Percentiles rank a stretch among this genome's conserved stretches.
phyloP scores from a whole-genome alignment of 1,140 invertebrate genomes.

The Saccostrea cuccullata region DNA sequence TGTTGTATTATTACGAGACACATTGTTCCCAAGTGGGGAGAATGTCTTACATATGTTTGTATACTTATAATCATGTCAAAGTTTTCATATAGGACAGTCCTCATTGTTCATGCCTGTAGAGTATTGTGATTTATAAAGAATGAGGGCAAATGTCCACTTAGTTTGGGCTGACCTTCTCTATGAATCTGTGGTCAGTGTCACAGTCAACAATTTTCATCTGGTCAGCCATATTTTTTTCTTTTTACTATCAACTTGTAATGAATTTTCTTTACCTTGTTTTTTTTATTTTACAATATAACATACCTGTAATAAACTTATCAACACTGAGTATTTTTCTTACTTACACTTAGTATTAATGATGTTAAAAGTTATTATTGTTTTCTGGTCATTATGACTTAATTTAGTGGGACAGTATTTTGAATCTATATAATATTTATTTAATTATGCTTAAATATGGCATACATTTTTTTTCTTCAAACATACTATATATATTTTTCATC shows the following conservation, averaged over 20 bases:
- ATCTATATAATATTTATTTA: background rate
- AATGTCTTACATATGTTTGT: background rate
- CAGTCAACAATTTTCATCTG: too few species aligned
- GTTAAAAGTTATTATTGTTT: background rate
- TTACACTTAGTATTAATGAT: background rate
- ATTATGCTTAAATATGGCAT: background rate
- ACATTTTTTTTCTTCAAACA: background rate
- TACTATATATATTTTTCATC: background rate
- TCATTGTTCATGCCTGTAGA: background rate
- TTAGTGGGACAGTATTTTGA: background rate
- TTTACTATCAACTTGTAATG: background rate
- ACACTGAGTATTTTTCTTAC: background rate
- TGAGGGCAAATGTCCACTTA: background rate
- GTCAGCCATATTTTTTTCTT: background rate
- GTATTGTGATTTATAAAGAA: background rate
- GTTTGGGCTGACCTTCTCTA: background rate
- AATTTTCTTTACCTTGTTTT: background rate
- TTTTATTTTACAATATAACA: background rate
- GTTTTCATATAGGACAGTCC: background rate
- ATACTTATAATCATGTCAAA: background rate
- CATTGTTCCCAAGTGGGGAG: background rate
- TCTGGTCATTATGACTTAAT: background rate
- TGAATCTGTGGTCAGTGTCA: background rate
- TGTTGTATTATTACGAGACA: background rate
- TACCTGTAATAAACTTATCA: background rate